A percentile compares a stretch with the other conserved stretches of the same genome.
phyloP scores from a whole-genome alignment of 2,113 vertebrate genomes.

The Anser cygnoides region DNA sequence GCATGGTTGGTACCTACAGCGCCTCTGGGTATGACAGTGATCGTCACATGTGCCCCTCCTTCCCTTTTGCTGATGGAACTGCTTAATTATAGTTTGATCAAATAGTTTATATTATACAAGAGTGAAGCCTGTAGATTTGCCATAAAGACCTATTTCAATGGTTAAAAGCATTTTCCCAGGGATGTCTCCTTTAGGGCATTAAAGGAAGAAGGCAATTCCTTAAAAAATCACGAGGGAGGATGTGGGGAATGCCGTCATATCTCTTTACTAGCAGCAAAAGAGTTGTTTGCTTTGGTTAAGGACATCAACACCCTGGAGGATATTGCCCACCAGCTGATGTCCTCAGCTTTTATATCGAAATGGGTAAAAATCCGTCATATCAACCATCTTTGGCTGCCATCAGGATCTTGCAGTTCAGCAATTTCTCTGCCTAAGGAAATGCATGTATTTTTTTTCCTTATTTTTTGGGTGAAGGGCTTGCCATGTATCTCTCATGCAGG shows the following conservation, averaged over 20 bases:
- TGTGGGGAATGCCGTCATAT: no score
- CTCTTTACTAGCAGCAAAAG: not conserved
- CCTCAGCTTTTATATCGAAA: not conserved
- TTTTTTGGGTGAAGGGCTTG: not conserved
- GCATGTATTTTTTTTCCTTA: not conserved
- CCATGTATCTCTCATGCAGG: conserved; percentile 48
- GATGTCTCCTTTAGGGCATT: not conserved
- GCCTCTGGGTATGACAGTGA: fast-evolving
- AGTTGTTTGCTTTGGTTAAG: not conserved
- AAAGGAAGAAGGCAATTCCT: not conserved
- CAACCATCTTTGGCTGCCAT: fast-evolving
- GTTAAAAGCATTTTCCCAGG: not conserved
- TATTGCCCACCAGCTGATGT: fast-evolving
- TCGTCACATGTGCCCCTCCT: fast-evolving
- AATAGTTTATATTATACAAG: fast-evolving
- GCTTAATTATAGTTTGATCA: not conserved
- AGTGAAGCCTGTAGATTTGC: not conserved
- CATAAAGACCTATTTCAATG: not conserved
- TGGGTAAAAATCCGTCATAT: not conserved
- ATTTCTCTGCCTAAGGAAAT: not conserved
- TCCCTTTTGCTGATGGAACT: not conserved
- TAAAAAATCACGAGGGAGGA: not conserved
- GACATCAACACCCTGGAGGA: fast-evolving
- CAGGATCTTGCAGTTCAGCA: fast-evolving
- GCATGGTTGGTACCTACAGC: fast-evolving